Conservation (phyloP, 2,113 vertebrate species). For the Microcebus griseorufus region DNA sequence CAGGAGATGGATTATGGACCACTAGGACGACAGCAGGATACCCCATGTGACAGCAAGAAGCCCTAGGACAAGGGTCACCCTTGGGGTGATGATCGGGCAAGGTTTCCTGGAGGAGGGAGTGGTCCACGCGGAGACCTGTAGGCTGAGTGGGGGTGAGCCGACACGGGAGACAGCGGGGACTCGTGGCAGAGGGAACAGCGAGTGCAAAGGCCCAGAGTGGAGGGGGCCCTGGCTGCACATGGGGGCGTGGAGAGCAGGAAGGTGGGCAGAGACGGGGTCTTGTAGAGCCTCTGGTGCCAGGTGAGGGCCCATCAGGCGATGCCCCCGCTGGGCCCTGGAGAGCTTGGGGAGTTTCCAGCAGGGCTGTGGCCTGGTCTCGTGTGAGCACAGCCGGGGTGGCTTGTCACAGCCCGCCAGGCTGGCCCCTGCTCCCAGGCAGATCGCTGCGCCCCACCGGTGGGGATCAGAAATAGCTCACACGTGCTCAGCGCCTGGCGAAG, state of each 20-base stretch:
- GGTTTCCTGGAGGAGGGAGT: background rate
- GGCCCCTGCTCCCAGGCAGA: constrained; percentile 40
- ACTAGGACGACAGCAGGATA: background rate
- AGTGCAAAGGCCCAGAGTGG: background rate
- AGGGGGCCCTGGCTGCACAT: background rate
- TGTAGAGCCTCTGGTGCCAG: background rate
- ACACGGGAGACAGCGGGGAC: background rate
- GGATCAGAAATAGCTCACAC: constrained; percentile 78
- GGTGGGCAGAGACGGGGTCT: background rate
- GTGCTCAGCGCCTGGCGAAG: constrained; percentile 51
- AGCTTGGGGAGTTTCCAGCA: background rate
- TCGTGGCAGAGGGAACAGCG: background rate
- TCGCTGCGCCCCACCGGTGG: constrained; percentile 32
- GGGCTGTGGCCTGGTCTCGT: background rate
- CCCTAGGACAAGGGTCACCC: background rate
- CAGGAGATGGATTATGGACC: background rate
- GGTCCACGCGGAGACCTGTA: background rate
- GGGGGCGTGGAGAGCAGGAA: background rate
- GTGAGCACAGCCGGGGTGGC: background rate
- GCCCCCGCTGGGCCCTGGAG: no score
- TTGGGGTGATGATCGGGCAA: background rate
- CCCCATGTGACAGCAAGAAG: background rate
- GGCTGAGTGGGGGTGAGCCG: background rate
- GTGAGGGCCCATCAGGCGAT: background rate
- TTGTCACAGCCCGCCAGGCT: background rate